Evolutionary conservation across 1,140 invertebrate genomes (phyloP).

Genomic region (Himalopsyche phryganea): DNA sequence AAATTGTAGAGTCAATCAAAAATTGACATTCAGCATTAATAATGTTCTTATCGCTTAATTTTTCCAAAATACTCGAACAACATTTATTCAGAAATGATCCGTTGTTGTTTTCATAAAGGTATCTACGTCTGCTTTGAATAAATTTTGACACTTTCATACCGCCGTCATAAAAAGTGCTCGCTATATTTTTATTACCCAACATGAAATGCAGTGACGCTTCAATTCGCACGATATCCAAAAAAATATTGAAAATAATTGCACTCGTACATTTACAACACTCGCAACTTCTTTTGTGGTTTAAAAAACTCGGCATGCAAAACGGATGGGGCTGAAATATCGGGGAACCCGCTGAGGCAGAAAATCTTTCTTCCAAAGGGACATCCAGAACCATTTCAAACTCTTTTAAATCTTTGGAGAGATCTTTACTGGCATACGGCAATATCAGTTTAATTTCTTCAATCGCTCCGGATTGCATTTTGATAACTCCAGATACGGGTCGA

Average conservation of each 20-base stretch:
- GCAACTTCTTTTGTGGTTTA: constrained; percentile 17
- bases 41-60: constrained; percentile 9
- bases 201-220: constrained; percentile 23
- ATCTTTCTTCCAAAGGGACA: constrained; percentile 16
- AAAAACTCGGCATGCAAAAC: constrained; percentile 21
- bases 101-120: constrained; percentile 7
- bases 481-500: not conserved
- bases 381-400: constrained; percentile 28
- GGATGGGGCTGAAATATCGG: constrained; percentile 23
- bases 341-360: constrained; percentile 12
- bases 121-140: constrained; percentile 11
- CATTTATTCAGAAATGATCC: constrained; percentile 5
- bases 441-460: not conserved
- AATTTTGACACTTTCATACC: constrained; percentile 20
- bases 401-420: constrained; percentile 1
- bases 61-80: constrained; percentile 3
- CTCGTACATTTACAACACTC: constrained; percentile 24
- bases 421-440: not conserved
- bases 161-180: constrained; percentile 22
- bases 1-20: constrained; percentile 14
- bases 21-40: constrained; percentile 17
- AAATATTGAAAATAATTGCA: constrained; percentile 9
- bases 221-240: constrained; percentile 8
- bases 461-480: not conserved
- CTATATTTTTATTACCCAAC: constrained; percentile 14